A percentile compares a stretch with the other conserved stretches of the same genome.
phyloP scores from a whole-genome alignment of 2,797 vertebrate genomes.

The Gadopsis bispinosus region DNA sequence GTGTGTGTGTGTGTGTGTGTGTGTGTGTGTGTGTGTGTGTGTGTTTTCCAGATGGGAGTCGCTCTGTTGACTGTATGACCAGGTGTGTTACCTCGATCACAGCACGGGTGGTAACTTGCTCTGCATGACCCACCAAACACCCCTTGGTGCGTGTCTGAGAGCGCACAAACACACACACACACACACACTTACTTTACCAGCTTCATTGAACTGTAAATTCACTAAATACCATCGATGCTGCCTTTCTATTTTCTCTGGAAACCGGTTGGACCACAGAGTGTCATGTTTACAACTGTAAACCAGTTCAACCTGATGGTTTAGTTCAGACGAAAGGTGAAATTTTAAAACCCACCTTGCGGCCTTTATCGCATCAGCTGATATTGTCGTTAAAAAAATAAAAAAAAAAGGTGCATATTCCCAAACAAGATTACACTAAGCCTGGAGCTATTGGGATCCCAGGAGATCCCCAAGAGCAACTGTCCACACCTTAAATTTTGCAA shows the following conservation, averaged over 20 bases:
- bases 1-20: slow-evolving; percentile 19
- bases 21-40: slow-evolving; percentile 25
- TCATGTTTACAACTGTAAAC: slow-evolving; percentile 11
- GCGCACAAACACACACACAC: background rate
- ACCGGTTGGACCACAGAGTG: slow-evolving; percentile 21
- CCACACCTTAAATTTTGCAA: background rate
- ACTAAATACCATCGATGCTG: background rate
- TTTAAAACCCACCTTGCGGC: background rate
- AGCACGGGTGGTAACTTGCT: slow-evolving; percentile 32
- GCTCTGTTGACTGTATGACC: slow-evolving; percentile 47
- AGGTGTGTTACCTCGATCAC: slow-evolving; percentile 62
- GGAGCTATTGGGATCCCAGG: background rate
- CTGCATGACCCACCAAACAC: slow-evolving; percentile 28
- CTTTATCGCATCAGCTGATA: too few relatives aligned
- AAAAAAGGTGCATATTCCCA: background rate
- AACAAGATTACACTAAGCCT: too few relatives aligned
- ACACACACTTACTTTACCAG: slow-evolving; percentile 2
- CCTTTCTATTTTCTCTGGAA: slow-evolving; percentile 11
- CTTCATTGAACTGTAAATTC: slow-evolving; percentile 23
- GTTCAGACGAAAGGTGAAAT: slow-evolving; percentile 6
- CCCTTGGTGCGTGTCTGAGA: slow-evolving; percentile 23
- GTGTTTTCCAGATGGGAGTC: slow-evolving; percentile 44
- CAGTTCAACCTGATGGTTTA: slow-evolving; percentile 47
- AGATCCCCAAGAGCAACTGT: background rate
- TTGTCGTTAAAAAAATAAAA: too few relatives aligned